These are phyloP conservation scores for Elephas maximus DNA, from an alignment of 2,113 vertebrate genomes.

Conservation along the genomic window DNA sequence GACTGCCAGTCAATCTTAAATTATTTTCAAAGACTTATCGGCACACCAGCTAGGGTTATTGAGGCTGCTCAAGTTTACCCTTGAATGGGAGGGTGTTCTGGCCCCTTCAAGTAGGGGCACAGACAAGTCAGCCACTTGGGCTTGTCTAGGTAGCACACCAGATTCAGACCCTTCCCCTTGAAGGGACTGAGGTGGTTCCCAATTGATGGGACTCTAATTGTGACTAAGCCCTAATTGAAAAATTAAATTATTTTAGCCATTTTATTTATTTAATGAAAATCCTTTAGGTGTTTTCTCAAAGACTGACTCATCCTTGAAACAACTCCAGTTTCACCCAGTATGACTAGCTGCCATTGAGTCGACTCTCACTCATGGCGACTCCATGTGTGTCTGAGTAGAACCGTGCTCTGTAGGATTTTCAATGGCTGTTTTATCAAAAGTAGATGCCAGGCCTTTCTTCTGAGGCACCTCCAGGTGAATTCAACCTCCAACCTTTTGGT, in stretches of 20 bases:
- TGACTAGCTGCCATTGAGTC: too few relatives aligned
- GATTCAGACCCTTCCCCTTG: background rate
- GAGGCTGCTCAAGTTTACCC: background rate
- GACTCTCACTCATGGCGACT: too few relatives aligned
- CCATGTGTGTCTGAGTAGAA: too few relatives aligned
- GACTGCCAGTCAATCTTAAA: background rate
- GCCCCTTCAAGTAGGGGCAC: background rate
- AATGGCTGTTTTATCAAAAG: background rate
- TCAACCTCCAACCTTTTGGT: background rate
- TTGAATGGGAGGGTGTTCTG: accelerated
- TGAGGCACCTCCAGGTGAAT: background rate
- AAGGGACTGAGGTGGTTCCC: background rate
- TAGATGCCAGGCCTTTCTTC: background rate
- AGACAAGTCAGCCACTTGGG: background rate
- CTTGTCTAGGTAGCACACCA: background rate
- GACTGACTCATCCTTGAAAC: background rate
- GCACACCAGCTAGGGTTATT: background rate
- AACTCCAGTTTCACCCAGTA: background rate
- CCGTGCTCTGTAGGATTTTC: background rate
- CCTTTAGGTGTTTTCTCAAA: background rate
- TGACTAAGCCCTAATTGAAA: background rate
- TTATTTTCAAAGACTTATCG: background rate
- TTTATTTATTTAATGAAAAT: background rate
- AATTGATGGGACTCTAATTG: background rate
- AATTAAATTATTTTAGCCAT: background rate